Conservation (phyloP, 1,140 invertebrate species). For the Microplitis mediator region DNA sequence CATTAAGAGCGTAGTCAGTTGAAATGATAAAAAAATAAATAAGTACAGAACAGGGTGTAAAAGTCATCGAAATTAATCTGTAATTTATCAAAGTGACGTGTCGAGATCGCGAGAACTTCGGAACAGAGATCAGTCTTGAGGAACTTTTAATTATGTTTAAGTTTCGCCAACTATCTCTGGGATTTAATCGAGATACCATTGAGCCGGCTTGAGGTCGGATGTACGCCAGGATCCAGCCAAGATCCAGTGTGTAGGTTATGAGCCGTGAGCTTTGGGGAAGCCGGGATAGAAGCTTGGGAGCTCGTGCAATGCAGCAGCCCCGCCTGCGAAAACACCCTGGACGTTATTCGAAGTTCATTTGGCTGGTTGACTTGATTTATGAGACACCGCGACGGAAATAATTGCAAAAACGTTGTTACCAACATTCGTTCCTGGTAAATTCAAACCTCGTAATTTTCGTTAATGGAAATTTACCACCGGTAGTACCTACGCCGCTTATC, state of each 20-base stretch:
- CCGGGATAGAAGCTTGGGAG: too few species aligned
- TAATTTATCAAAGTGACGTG: too few species aligned
- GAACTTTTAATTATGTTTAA: conserved; percentile 41
- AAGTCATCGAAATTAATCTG: too few species aligned
- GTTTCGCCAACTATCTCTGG: not conserved
- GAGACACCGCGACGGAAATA: conserved; percentile 39
- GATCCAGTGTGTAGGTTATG: not conserved
- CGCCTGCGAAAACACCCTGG: not conserved
- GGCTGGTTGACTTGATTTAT: conserved; percentile 43
- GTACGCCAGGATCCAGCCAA: not conserved
- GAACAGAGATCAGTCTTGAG: conserved; percentile 17
- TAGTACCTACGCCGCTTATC: conserved; percentile 29
- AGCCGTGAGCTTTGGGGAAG: too few species aligned
- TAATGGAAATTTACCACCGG: conserved; percentile 48
- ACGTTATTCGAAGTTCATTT: conserved; percentile 43
- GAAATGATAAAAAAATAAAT: too few species aligned
- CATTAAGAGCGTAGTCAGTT: too few species aligned
- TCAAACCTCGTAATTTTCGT: conserved; percentile 44
- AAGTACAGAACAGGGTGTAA: too few species aligned
- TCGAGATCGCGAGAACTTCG: too few species aligned
- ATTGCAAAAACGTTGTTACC: conserved; percentile 38
- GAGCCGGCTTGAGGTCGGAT: not conserved
- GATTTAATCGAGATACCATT: not conserved
- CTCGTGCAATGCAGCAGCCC: too few species aligned
- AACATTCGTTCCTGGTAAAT: conserved; percentile 9